Evolutionary conservation across 1,140 invertebrate genomes (phyloP).

Genomic region (Drosophila serrata): DNA sequence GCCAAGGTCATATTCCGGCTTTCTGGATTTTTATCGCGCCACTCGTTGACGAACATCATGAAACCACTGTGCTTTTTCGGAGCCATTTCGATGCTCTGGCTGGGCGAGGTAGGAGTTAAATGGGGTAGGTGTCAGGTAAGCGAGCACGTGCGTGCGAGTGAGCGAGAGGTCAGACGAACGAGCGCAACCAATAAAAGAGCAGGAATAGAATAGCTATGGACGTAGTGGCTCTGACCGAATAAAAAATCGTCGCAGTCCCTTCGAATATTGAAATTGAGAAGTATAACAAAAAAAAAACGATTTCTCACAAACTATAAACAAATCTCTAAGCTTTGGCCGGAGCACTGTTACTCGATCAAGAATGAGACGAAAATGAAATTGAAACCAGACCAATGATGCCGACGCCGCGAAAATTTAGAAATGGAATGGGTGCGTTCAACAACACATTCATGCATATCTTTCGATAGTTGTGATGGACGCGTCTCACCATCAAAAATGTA

Average conservation of each 20-base stretch:
- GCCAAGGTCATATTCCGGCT: conserved; percentile 8
- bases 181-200: conserved; percentile 14
- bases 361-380: neutral
- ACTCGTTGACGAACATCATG: conserved; percentile 62
- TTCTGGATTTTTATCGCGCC: conserved; percentile 13
- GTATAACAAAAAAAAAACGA: too few species aligned
- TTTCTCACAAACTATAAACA: neutral
- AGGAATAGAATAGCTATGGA: neutral
- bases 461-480: neutral
- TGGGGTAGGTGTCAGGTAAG: neutral
- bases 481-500: neutral
- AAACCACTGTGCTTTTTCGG: conserved; percentile 58
- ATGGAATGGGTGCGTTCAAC: conserved; percentile 5
- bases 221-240: neutral
- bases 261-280: neutral
- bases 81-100: conserved; percentile 30
- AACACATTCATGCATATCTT: neutral
- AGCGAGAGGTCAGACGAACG: conserved; percentile 2
- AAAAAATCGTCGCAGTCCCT: too few species aligned
- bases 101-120: neutral
- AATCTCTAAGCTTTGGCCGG: neutral
- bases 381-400: conserved; percentile 4
- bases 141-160: conserved; percentile 2
- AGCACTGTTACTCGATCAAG: neutral
- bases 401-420: neutral